Base-by-base conservation (phyloP, 2,113 vertebrate genomes). In the Cryptotis parvus region DNA sequence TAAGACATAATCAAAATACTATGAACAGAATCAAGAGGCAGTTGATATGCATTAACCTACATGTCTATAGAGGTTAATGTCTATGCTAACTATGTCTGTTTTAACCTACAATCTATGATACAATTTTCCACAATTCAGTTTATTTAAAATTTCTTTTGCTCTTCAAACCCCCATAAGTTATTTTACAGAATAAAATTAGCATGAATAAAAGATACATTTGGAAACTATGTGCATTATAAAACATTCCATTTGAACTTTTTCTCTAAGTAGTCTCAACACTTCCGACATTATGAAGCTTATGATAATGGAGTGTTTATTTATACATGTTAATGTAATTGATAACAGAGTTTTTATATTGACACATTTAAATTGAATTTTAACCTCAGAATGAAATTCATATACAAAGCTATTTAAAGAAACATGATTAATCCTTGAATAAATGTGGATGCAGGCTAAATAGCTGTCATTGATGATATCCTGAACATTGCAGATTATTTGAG, bases 341-440 rank as follows among this genome's bases (percentile, higher is more conserved):
- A 43, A 29, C 35, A 87, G 15, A 22, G 6, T 22, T 20, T 81
- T 70, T 76, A 1, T 77, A 58, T 31, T 87, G 77, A 84, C 39
- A 66, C 70, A 74, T 49, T 84, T 66, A 70, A 86, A 39, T 41
- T 84, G 22, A 84, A 73, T 74, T 87, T 89, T 89, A 61, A n/a
- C 66, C 37, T 84, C 11, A 49, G 52, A 39, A 14, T 22, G 63
- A 84, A 89, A 27, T 4, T 81, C 68, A 27, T 15, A 41, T 55
- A 24, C 80, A 27, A 88, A 43, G n/a, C 26, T 86, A 41, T 86
- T 75, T 86, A 69, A 65, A 91, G 72, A 89, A 63, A 58, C 24
- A 37, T 27, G 68, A 78, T 74, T 85, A 66, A 37, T 55, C 22
- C 31, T 37, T 85, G 3, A 33, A 24, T 82, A 81, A 73, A 69